Evolutionary conservation across 2,888 invertebrate species (phyloP), one percentile per base, ranked within the genome.

Genomic region (Caenorhabditis plicata): DNA sequence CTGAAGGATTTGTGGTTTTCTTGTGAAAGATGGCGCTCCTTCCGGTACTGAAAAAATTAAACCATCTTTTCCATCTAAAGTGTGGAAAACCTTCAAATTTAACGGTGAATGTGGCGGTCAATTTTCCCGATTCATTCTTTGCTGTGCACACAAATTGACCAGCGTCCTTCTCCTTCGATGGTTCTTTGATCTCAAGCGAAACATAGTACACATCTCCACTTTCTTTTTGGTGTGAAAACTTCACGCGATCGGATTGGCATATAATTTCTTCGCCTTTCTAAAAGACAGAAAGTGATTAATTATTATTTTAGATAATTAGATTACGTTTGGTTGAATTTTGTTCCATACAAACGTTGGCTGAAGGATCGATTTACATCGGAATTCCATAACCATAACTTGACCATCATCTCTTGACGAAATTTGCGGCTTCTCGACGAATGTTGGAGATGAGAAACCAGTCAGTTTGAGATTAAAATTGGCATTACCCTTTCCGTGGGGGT

Each of bases 351-450:
- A 91, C 74, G 88, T 88, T 48, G 96, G 95, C 84, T 90, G 91
- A 72, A 95, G 93, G 85, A 92, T 92, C 35, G 95, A 94, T 84
- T 82, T 83, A 62, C 90, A 90, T 78, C 88, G 88, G 86, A 95
- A 95, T 84, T 92, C 91, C 91, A 96, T 92, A 66, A 92, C 90
- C 81, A 96, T 92, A 77, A 94, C 87, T 77, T 94, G 94, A 77
- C 94, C 95, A 81, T 89, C 91, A 84, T 93, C 92, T 85, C 95
- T 92, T 82, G 96, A 96, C 86, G 94, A 92, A 85, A 98, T 98
- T 85, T 91, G 89, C 71, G 98, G 98, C 87, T 96, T 96, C 86
- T 94, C 94, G 82, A 93, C 88, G 83, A 98, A 96, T 25, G 91
- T 91, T 55, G 96, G 96, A 33, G 81, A 81, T 29, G 73, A 73